These are phyloP conservation scores for Cataglyphis rosenhaueri DNA, from an alignment of 2,888 invertebrate genomes.

Conservation along the genomic window DNA sequence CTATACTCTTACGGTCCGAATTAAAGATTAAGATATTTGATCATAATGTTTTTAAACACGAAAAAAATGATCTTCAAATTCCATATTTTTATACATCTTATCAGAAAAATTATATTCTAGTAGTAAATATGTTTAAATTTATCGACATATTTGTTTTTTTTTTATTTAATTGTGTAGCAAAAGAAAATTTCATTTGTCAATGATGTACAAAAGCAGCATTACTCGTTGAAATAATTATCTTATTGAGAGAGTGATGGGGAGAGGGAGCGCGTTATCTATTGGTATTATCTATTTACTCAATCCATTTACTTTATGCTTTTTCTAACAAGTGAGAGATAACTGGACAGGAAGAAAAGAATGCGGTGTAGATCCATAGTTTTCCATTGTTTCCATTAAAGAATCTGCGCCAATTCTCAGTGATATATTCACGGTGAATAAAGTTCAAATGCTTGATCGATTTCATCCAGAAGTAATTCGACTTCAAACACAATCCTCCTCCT, in stretches of 20 bases:
- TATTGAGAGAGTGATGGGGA: not conserved
- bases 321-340: not conserved
- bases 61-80: not conserved
- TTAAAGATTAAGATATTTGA: not conserved
- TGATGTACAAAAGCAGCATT: not conserved
- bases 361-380: conserved; percentile 1
- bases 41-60: not conserved
- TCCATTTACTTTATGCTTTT: conserved; percentile 21
- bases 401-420: conserved; percentile 53
- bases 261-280: too few species aligned
- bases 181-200: conserved; percentile 12
- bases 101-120: conserved; percentile 1
- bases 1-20: not conserved
- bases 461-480: conserved; percentile 75
- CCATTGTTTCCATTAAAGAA: conserved; percentile 43
- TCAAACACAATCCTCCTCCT: conserved; percentile 62
- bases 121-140: conserved; percentile 3
- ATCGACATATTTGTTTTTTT: not conserved
- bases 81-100: not conserved
- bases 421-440: conserved; percentile 74
- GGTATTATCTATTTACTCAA: not conserved
- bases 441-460: conserved; percentile 75
- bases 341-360: not conserved
- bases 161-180: conserved; percentile 5
- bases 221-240: conserved; percentile 18